phyloP scores from a whole-genome alignment of 2,888 invertebrate species.

The Hydriomena furcata region DNA sequence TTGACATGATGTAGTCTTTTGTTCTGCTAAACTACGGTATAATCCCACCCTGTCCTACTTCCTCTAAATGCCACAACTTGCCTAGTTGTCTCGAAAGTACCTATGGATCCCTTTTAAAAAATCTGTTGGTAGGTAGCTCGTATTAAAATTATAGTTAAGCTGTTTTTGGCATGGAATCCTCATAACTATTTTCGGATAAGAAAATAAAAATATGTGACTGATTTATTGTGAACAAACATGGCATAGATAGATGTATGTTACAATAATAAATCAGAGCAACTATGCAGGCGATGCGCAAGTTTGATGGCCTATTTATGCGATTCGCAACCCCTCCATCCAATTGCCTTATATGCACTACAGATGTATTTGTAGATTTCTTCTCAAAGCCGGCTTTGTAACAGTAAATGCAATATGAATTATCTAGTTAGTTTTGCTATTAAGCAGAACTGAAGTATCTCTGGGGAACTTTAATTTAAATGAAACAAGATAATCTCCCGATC shows the following conservation, averaged over 20 bases:
- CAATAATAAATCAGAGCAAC: conserved; percentile 1
- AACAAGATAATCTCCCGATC: neutral
- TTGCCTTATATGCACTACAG: neutral
- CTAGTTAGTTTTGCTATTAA: neutral
- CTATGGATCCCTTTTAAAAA: neutral
- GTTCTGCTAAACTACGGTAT: conserved; percentile 13
- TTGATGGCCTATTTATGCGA: conserved; percentile 14
- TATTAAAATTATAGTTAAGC: no score
- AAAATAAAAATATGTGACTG: no score
- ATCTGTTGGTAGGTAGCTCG: neutral
- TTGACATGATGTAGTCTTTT: conserved; percentile 16
- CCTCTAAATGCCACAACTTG: neutral
- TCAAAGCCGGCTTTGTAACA: neutral
- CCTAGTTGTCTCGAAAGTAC: no score
- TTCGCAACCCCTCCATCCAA: neutral
- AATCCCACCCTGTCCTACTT: conserved; percentile 12
- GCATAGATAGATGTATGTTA: neutral
- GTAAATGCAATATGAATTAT: conserved; percentile 1
- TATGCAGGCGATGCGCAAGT: conserved; percentile 8
- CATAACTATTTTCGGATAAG: no score
- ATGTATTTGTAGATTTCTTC: conserved; percentile 4
- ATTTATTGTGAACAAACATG: no score
- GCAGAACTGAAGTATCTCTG: neutral
- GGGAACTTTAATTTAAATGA: neutral
- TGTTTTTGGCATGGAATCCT: neutral